Base-by-base conservation (phyloP, 2,888 invertebrate species). In the Melanophora roralis region DNA sequence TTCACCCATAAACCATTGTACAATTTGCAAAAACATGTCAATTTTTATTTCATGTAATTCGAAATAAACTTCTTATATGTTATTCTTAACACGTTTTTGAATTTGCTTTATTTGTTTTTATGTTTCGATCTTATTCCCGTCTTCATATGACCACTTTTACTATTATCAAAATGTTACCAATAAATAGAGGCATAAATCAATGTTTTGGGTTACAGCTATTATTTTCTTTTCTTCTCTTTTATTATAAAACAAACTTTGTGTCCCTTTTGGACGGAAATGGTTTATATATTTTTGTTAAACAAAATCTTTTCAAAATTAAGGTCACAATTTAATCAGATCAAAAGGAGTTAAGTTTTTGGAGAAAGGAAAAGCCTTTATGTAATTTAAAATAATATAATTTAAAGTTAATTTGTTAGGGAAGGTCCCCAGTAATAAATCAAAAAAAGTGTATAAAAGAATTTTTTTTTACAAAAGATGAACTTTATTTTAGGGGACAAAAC, bases 171-270 rank as follows among this genome's bases (percentile, higher is more conserved):
- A 75, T 73, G 49, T 47, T 73, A 60, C 60, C 67, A 68, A 78
- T 77, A 78, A 68, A 78, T 78, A 72, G 55, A 68, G 40, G 65
- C 77, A 71, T 77, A 72, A 77, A 77, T 77, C 77, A 71, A 53
- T 77, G 71, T 71, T 77, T n/a, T 67, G 65, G 32, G 51, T 21
- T 49, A 59, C 57, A 14, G 59, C 38, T 59, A 57, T 27, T 27
- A 5, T 27, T 27, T 27, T 27, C 6, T 27, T 27, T 59, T 34
- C 5, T 53, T 21, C 11, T 21, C 6, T 49, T 59, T 34, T 32
- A 53, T 53, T 53, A 16, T 34, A 53, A 32, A 12, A 12, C 4
- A 27, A 53, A 51, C 27, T 9, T 8, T 14, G 1, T 14, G 27
- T 51, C 6, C 47, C 23, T n/a, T 2, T 23, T 6, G 1, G 49